Conservation (phyloP, 2,113 vertebrate species). For the Sphaerodactylus townsendi region DNA sequence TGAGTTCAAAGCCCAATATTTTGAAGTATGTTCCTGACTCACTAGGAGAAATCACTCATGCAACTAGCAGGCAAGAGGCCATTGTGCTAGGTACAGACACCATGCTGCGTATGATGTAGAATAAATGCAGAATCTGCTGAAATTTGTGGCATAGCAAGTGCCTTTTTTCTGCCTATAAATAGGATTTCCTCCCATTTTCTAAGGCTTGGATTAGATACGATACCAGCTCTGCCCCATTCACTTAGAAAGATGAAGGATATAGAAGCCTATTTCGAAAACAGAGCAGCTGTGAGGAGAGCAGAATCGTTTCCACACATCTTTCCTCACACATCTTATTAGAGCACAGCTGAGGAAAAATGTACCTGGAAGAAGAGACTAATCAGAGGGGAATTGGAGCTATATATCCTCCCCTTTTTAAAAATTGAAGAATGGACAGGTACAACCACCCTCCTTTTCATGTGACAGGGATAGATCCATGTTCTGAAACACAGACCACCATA, state of each 20-base stretch:
- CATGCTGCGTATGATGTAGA: constrained; percentile 60
- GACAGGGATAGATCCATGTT: too few relatives aligned
- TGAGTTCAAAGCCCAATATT: constrained; percentile 61
- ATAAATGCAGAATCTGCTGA: constrained; percentile 55
- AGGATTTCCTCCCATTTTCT: background rate
- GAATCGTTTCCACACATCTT: background rate
- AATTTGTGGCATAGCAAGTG: constrained; percentile 58
- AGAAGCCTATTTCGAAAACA: background rate
- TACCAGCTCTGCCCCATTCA: background rate
- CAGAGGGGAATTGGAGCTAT: too few relatives aligned
- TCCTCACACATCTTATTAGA: too few relatives aligned
- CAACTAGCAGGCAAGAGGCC: constrained; percentile 58
- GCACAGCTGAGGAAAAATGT: too few relatives aligned
- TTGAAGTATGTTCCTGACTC: constrained; percentile 59
- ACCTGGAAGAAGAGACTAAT: too few relatives aligned
- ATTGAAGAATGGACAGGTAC: too few relatives aligned
- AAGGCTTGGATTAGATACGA: background rate
- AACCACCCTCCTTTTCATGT: too few relatives aligned
- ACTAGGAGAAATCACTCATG: constrained; percentile 61
- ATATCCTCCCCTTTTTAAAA: too few relatives aligned
- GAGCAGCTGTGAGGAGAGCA: background rate
- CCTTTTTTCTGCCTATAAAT: constrained; percentile 32
- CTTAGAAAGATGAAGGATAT: background rate
- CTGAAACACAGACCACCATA: too few relatives aligned
- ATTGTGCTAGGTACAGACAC: constrained; percentile 48